A percentile compares a stretch with the other conserved stretches of the same genome.
Evolutionary conservation across 2,888 invertebrate genomes (phyloP).

Genomic region (Luperina testacea): DNA sequence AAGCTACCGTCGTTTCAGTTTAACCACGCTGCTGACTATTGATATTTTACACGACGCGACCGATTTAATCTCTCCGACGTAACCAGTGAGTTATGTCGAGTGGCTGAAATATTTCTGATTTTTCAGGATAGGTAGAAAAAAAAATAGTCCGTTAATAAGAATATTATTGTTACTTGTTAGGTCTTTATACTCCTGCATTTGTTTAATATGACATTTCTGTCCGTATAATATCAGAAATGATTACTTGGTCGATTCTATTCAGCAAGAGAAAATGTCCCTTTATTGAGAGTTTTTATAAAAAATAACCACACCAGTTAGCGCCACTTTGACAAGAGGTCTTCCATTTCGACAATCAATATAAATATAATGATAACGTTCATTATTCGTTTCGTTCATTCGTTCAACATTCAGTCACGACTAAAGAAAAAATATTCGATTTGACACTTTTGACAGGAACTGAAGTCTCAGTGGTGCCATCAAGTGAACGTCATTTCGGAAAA

Average conservation of each 20-base stretch:
- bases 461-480: background rate
- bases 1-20: constrained; percentile 4
- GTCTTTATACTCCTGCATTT: background rate
- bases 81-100: background rate
- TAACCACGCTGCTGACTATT: constrained; percentile 20
- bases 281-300: background rate
- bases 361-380: background rate
- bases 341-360: background rate
- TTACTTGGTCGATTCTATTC: background rate
- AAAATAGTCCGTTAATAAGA: background rate
- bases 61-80: constrained; percentile 15
- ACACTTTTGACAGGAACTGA: background rate
- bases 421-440: background rate
- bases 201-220: too few species aligned
- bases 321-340: background rate
- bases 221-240: background rate
- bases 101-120: background rate
- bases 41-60: constrained; percentile 18
- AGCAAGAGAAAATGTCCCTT: background rate
- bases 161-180: background rate
- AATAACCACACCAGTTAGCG: background rate
- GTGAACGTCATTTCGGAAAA: background rate
- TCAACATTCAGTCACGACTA: background rate
- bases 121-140: background rate
- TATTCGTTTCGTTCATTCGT: background rate